Percentiles rank a stretch among this genome's conserved stretches.
Conservation (phyloP, 2,888 invertebrate species). For the Calliphora vomitoria region DNA sequence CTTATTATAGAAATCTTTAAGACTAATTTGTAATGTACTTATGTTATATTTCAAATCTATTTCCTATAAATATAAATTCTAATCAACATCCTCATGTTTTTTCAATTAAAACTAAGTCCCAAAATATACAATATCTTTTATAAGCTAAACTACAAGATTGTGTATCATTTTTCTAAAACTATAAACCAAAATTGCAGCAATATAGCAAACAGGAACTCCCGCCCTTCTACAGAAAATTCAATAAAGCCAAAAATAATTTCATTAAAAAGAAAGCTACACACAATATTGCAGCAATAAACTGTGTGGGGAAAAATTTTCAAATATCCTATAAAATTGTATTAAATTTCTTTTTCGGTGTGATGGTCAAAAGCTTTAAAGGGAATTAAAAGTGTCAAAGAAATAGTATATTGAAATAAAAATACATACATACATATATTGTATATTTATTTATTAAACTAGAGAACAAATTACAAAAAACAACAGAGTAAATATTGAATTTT, state of each 20-base stretch:
- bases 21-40: too few species aligned
- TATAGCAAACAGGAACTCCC: too few species aligned
- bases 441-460: constrained; percentile 37
- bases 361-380: constrained; percentile 51
- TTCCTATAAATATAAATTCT: too few species aligned
- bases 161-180: background rate
- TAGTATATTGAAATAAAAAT: constrained; percentile 25
- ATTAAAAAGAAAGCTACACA: constrained; percentile 23
- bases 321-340: constrained; percentile 43
- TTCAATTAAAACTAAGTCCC: too few species aligned
- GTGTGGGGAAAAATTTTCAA: constrained; percentile 17
- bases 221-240: background rate
- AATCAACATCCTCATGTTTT: too few species aligned
- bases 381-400: constrained; percentile 65
- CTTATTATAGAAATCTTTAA: too few species aligned
- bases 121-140: too few species aligned
- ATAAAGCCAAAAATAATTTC: constrained; percentile 41
- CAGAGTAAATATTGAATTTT: constrained; percentile 50
- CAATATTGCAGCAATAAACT: constrained; percentile 15
- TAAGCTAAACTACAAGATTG: background rate
- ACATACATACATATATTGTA: background rate
- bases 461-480: constrained; percentile 10
- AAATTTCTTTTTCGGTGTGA: constrained; percentile 40
- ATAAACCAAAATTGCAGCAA: background rate
- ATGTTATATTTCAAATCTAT: too few species aligned